Percentiles rank a stretch among this genome's conserved stretches.
Evolutionary conservation across 2,113 vertebrate genomes (phyloP).

Genomic region (Semnopithecus entellus): DNA sequence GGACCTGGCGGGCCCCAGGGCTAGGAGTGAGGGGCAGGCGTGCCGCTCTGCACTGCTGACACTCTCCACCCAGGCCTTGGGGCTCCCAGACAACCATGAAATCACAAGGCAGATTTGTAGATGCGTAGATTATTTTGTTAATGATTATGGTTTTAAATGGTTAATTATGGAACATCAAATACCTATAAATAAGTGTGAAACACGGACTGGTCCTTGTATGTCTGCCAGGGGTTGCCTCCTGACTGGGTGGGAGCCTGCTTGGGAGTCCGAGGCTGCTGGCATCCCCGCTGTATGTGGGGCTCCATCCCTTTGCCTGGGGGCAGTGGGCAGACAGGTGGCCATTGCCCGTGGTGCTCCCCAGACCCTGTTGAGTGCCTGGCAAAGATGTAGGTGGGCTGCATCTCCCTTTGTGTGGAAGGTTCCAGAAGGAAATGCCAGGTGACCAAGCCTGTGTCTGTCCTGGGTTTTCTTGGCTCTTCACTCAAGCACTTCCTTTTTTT

Average conservation of each 20-base stretch:
- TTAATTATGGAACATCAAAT: not conserved
- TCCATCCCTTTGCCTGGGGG: not conserved
- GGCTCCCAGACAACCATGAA: not conserved
- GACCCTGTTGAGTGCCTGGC: not conserved
- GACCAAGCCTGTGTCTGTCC: not conserved
- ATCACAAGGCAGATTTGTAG: not conserved
- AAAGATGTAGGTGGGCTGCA: not conserved
- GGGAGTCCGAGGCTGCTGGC: not conserved
- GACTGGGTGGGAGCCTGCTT: not conserved
- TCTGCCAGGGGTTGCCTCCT: not conserved
- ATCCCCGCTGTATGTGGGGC: not conserved
- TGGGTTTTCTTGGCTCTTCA: not conserved
- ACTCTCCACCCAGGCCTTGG: not conserved
- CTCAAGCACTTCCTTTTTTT: not conserved
- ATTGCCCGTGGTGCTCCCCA: not conserved
- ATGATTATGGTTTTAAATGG: not conserved
- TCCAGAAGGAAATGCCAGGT: not conserved
- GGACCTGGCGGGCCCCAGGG: not conserved
- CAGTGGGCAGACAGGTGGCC: not conserved
- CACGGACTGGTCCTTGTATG: not conserved
- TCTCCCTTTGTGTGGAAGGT: not conserved
- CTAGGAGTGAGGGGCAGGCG: rapidly evolving
- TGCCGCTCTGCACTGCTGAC: not conserved
- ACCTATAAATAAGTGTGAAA: rapidly evolving
- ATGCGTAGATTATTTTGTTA: not conserved